Evolutionary conservation across 2,888 invertebrate species (phyloP).

Genomic region (Drosophila aldrichi): DNA sequence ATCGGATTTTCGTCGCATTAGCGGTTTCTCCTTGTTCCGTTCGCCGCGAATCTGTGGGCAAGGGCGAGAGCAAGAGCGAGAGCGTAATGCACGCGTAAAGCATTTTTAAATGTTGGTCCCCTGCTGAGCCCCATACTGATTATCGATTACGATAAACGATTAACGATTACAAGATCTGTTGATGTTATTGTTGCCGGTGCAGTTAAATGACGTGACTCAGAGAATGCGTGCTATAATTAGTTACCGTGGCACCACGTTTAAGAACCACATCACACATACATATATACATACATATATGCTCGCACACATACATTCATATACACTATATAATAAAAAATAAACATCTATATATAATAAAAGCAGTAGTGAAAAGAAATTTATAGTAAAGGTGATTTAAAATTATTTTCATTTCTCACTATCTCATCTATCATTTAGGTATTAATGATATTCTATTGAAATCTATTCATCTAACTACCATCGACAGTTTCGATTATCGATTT

Average conservation of each 20-base stretch:
- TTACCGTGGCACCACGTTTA: slow-evolving; percentile 15
- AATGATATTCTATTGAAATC: neutral
- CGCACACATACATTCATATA: slow-evolving; percentile 18
- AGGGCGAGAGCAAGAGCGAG: slow-evolving; percentile 57
- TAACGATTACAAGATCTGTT: slow-evolving; percentile 34
- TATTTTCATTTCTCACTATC: neutral
- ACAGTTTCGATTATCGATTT: neutral
- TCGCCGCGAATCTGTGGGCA: slow-evolving; percentile 84
- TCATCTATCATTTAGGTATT: neutral
- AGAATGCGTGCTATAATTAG: slow-evolving; percentile 30
- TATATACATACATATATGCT: slow-evolving; percentile 16
- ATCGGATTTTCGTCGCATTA: slow-evolving; percentile 97
- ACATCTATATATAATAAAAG: neutral
- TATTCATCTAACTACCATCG: neutral
- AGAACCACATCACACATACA: slow-evolving; percentile 25
- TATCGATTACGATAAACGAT: slow-evolving; percentile 41
- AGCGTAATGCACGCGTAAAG: slow-evolving; percentile 61
- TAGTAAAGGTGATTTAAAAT: neutral
- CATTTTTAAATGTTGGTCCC: slow-evolving; percentile 33
- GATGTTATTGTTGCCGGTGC: slow-evolving; percentile 24
- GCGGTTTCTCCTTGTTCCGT: slow-evolving; percentile 92
- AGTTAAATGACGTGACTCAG: slow-evolving; percentile 15
- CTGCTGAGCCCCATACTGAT: slow-evolving; percentile 27
- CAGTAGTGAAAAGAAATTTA: neutral
- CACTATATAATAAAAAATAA: neutral